Evolutionary conservation across 2,113 vertebrate species (phyloP), one percentile per base, ranked within the genome.

Genomic region (Chelonoidis abingdonii): DNA sequence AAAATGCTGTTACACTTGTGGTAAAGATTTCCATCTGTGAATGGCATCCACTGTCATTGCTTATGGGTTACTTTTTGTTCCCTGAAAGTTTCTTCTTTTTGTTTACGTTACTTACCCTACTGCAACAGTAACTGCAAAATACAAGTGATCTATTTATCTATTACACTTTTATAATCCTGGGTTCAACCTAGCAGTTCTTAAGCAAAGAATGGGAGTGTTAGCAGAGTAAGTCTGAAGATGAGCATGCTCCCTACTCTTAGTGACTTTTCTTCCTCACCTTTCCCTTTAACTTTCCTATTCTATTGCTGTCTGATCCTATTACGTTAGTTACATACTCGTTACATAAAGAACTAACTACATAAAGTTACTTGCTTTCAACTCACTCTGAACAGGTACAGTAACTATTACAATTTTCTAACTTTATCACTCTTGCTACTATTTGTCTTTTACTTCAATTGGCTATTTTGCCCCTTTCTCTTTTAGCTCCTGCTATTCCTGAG

Each of bases 351-450:
- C 5, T 76, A 76, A 41, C 5, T 76, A 41, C 12, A 59, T 9
- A 76, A 54, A 72, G 72, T 47, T 88, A 84, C 56, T 47, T 29
- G 49, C 47, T 81, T 53, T 56, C 29, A 50, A 27, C 19, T 92
- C 53, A 72, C n/a, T 78, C 12, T 87, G 49, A 65, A 90, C 19
- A 72, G 2, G 65, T 25, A 59, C 27, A 75, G 7, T 22, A 38
- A 56, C 47, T 41, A 80, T 44, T 21, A 50, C 3, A 82, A n/a
- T 79, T 93, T 12, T 47, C 54, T 47, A 79, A 4, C 56, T 75
- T 81, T 29, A 86, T 69, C 78, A 35, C 52, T 57, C 25, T 25
- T 52, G 52, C 78, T 94, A 78, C 65, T 88, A 49, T 65, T 86
- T 89, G 54, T 78, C 69, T 83, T 41, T 8, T 29, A 75, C 17